These are phyloP conservation scores for Melanocharis versteri DNA, from an alignment of 2,113 vertebrate species.

Conservation along the genomic window DNA sequence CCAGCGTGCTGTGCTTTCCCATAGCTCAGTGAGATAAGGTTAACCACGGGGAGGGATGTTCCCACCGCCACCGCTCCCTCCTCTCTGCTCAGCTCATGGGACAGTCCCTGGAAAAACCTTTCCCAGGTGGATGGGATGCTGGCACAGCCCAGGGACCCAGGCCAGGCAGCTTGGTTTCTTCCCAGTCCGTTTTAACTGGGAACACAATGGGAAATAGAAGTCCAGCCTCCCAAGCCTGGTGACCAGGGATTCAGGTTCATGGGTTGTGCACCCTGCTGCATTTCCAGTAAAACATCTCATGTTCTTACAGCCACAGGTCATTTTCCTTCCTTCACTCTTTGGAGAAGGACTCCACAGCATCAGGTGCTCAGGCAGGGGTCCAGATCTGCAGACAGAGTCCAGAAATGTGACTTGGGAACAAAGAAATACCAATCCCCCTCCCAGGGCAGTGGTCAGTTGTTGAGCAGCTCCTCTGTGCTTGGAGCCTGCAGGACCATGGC, in stretches of 20 bases:
- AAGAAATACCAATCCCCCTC: not conserved
- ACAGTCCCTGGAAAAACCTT: not conserved
- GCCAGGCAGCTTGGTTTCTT: not conserved
- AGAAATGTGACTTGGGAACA: not conserved
- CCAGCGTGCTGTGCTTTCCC: not conserved
- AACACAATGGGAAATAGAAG: not conserved
- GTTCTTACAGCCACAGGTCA: not conserved
- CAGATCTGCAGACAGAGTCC: not conserved
- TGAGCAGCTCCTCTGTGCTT: not conserved
- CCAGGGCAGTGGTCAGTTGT: rapidly evolving
- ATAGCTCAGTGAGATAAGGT: not conserved
- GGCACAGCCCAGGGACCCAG: not conserved
- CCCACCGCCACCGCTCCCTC: not conserved
- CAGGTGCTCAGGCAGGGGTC: not conserved
- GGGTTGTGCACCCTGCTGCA: rapidly evolving
- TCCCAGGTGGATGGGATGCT: not conserved
- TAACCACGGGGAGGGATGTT: not conserved
- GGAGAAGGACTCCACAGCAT: not conserved
- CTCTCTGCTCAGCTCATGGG: not conserved
- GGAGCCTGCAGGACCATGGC: not conserved
- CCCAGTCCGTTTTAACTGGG: not conserved
- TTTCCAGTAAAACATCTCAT: not conserved
- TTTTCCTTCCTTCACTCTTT: not conserved
- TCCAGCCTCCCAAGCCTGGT: not conserved
- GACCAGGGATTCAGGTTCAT: not conserved